Evolutionary conservation across 2,113 vertebrate species (phyloP), one percentile per base, ranked within the genome.

Genomic region (Pongo pygmaeus): DNA sequence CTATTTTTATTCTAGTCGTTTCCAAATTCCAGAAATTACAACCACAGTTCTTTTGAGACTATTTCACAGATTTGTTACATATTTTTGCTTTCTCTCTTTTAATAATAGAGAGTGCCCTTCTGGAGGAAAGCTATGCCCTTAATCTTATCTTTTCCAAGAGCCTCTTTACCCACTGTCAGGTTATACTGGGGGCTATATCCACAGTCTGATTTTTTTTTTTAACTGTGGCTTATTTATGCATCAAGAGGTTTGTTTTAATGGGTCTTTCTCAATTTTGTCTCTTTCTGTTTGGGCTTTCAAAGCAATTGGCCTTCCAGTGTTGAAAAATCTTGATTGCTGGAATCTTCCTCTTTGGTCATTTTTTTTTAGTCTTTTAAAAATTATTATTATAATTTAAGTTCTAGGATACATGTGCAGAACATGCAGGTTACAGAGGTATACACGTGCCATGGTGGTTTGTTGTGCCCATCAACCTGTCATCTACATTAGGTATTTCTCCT

Each of bases 11-110:
- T 57, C 10, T 30, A 38, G 20, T 91, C 9, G 70, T 70, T 86
- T 89, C 4, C 67, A 95, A 96, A 83, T 95, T 91, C 69, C 18
- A 85, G 38, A 89, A 93, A 86, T 1, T 89, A n/a, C 1, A 89
- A 25, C 20, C 40, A 23, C 8, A 55, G 7, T 81, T 69, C 25
- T 75, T 85, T 85, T 91, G 22, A 81, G 48, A 81, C n/a, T 22
- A 27, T 38, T 72, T 91, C 67, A 59, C 27, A 72, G 12, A 61
- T 30, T 84, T 77, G 6, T 69, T 83, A 35, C 6, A 7, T 43
- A 32, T 46, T 22, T 86, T 94, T 69, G 7, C 9, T 50, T 89
- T 88, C 52, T 84, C 16, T 83, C 18, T 72, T 18, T 48, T 35
- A 46, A 75, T 48, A 85, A 48, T 22, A 55, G 17, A 48, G 16